Evolutionary conservation across 2,888 invertebrate species (phyloP).

Genomic region (Acleris sparsana): DNA sequence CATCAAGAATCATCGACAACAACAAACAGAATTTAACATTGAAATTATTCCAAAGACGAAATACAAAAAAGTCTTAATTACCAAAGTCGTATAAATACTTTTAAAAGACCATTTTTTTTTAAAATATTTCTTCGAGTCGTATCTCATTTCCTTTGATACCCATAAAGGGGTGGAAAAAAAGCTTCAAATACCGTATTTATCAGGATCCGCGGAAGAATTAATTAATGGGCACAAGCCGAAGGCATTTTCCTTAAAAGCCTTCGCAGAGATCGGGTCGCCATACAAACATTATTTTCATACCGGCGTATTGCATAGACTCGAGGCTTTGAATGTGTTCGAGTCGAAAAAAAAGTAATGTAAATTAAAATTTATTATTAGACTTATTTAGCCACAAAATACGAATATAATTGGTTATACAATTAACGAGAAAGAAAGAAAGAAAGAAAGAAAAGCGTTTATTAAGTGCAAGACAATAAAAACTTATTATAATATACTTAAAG

Average conservation of each 20-base stretch:
- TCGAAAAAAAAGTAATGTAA: no score
- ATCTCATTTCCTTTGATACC: constrained; percentile 22
- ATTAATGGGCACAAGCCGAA: constrained; percentile 62
- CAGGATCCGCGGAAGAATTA: constrained; percentile 63
- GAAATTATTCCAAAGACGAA: background rate
- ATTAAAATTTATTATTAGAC: no score
- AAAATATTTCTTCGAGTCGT: constrained; percentile 1
- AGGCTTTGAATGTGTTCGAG: no score
- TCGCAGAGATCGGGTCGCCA: no score
- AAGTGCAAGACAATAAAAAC: no score
- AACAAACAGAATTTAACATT: background rate
- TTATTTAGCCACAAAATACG: no score
- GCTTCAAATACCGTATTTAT: constrained; percentile 52
- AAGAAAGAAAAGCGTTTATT: no score
- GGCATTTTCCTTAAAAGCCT: constrained; percentile 37
- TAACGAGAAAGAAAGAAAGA: no score
- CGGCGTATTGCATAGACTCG: no score
- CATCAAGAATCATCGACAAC: background rate
- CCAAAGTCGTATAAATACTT: background rate
- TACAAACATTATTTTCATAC: no score
- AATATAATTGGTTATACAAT: no score
- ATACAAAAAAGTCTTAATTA: background rate
- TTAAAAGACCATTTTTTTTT: background rate
- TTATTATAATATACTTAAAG: no score
- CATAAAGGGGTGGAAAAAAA: constrained; percentile 9